phyloP scores from a whole-genome alignment of 2,888 invertebrate genomes.

The Dorcus parallelipipedus region DNA sequence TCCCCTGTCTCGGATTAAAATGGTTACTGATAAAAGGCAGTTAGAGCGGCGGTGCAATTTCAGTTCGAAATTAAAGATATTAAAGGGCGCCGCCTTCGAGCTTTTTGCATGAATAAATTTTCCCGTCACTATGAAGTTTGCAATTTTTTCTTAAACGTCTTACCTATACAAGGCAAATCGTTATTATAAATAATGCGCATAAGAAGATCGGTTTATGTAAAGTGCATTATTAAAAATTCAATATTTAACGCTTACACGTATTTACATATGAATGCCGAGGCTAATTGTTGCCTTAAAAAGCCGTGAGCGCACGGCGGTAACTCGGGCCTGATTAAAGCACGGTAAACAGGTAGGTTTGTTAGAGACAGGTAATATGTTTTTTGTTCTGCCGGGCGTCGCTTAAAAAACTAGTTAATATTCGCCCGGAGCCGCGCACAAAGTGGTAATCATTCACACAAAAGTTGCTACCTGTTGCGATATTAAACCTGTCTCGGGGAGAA shows the following conservation, averaged over 20 bases:
- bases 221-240: constrained; percentile 5
- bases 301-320: constrained; percentile 6
- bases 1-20: too few relatives aligned
- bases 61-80: too few relatives aligned
- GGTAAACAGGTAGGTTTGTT: constrained; percentile 18
- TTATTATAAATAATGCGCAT: background rate
- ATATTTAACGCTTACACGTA: constrained; percentile 10
- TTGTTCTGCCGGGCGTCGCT: constrained; percentile 8
- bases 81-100: too few relatives aligned
- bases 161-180: too few relatives aligned
- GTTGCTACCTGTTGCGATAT: constrained; percentile 25
- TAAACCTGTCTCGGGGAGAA: constrained; percentile 17
- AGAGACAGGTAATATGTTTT: constrained; percentile 15
- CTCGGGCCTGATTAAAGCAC: constrained; percentile 14
- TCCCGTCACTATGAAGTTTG: too few relatives aligned
- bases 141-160: too few relatives aligned
- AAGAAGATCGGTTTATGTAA: constrained; percentile 10
- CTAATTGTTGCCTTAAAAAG: constrained; percentile 12
- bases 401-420: constrained; percentile 25
- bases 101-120: too few relatives aligned
- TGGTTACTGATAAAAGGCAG: too few relatives aligned
- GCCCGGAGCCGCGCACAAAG: constrained; percentile 23
- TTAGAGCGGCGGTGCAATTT: too few relatives aligned
- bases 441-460: constrained; percentile 27
- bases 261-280: constrained; percentile 16